Conservation (phyloP, 2,113 vertebrate genomes). For the Grus americana region DNA sequence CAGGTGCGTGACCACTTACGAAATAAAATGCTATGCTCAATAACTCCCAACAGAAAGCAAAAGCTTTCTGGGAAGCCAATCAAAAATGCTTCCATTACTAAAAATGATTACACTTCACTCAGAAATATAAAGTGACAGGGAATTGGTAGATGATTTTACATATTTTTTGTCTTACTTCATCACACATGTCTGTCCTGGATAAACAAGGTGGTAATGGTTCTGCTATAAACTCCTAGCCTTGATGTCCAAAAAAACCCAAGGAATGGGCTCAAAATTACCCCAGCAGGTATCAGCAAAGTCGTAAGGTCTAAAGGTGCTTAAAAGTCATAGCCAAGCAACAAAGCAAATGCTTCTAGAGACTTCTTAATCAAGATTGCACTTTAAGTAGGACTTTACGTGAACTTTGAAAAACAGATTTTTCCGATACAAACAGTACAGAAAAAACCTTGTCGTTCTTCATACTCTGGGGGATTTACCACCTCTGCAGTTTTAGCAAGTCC, state of each 20-base stretch:
- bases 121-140: conserved; percentile 26
- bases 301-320: not conserved
- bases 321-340: not conserved
- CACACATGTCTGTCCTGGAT: not conserved
- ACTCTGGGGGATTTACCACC: not conserved
- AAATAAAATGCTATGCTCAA: conserved; percentile 3
- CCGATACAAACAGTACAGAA: not conserved
- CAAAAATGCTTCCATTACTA: not conserved
- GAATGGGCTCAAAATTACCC: not conserved
- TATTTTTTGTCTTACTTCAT: conserved; percentile 14
- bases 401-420: not conserved
- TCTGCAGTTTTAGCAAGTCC: not conserved
- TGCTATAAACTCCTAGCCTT: not conserved
- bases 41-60: conserved; percentile 4
- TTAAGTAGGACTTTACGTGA: not conserved
- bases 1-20: not conserved
- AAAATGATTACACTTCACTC: not conserved
- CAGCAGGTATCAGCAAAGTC: not conserved
- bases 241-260: not conserved
- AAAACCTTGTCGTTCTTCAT: not conserved
- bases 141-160: not conserved
- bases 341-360: not conserved
- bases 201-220: not conserved
- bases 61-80: conserved; percentile 24
- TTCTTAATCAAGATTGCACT: not conserved